phyloP scores from a whole-genome alignment of 1,140 invertebrate genomes.

The Bursaphelenchus mucronatus region DNA sequence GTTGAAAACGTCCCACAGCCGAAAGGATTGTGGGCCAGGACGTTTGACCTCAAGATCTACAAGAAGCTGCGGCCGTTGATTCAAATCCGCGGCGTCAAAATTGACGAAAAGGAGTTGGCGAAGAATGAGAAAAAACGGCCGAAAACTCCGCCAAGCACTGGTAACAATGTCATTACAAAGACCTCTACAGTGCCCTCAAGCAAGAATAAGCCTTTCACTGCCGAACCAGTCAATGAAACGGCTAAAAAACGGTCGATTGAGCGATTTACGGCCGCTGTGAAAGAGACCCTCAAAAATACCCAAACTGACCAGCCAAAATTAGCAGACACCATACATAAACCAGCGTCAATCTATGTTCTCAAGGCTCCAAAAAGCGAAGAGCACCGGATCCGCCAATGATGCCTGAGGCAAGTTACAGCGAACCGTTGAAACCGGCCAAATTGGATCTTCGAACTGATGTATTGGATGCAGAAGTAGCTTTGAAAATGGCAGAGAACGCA shows the following conservation, averaged over 20 bases:
- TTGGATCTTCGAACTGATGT: no score
- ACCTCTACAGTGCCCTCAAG: background rate
- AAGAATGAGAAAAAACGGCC: background rate
- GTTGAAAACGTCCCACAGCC: background rate
- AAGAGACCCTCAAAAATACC: background rate
- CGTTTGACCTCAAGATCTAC: conserved; percentile 14
- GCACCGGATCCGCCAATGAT: background rate
- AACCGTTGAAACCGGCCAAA: no score
- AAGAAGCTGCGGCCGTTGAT: conserved; percentile 6
- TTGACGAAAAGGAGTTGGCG: conserved; percentile 10
- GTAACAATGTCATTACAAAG: background rate
- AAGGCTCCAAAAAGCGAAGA: background rate
- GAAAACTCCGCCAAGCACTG: background rate
- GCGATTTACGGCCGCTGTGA: no score
- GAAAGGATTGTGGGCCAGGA: background rate
- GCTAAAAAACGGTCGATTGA: no score
- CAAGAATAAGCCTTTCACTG: no score
- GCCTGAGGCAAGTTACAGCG: no score
- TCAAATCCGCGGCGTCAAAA: conserved; percentile 15
- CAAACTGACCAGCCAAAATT: no score
- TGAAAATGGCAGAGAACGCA: no score
- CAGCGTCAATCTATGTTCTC: no score
- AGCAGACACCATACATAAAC: no score
- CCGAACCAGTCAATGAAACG: no score
- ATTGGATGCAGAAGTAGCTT: no score